These are phyloP conservation scores for Suillia variegata DNA, from an alignment of 2,888 invertebrate genomes.

Conservation along the genomic window DNA sequence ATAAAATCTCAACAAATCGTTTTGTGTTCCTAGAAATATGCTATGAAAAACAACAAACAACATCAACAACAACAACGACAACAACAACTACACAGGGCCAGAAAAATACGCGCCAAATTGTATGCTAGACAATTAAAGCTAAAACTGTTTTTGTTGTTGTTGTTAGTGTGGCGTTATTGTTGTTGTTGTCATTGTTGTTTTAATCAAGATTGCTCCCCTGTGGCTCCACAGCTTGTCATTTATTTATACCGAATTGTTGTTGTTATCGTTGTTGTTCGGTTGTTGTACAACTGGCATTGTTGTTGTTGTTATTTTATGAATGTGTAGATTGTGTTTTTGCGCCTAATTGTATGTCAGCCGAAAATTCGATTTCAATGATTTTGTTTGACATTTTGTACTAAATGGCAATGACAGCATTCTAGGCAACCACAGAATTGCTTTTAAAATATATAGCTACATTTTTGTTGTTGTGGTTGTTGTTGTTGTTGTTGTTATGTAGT, in stretches of 20 bases:
- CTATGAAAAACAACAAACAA: not conserved
- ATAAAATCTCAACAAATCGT: slow-evolving; percentile 31
- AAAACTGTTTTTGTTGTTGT: not conserved
- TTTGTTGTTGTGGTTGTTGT: not conserved
- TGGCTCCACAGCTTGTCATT: not conserved
- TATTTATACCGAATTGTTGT: not conserved
- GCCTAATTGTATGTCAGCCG: not conserved
- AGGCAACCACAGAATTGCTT: too few species aligned
- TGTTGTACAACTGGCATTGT: not conserved
- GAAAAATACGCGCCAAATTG: too few species aligned
- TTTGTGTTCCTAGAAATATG: not conserved
- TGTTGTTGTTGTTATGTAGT: not conserved
- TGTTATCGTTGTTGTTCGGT: not conserved
- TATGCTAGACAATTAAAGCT: not conserved
- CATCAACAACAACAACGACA: not conserved
- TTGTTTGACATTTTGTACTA: too few species aligned
- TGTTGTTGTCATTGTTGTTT: not conserved
- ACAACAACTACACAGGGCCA: too few species aligned
- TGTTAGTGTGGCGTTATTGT: not conserved
- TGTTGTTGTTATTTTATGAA: not conserved
- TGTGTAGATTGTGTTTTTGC: too few species aligned
- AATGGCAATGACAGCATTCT: too few species aligned
- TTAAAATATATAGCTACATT: too few species aligned
- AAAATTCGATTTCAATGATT: not conserved
- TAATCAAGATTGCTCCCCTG: not conserved